Evolutionary conservation across 2,113 vertebrate species (phyloP).

Genomic region (Ursus arctos): DNA sequence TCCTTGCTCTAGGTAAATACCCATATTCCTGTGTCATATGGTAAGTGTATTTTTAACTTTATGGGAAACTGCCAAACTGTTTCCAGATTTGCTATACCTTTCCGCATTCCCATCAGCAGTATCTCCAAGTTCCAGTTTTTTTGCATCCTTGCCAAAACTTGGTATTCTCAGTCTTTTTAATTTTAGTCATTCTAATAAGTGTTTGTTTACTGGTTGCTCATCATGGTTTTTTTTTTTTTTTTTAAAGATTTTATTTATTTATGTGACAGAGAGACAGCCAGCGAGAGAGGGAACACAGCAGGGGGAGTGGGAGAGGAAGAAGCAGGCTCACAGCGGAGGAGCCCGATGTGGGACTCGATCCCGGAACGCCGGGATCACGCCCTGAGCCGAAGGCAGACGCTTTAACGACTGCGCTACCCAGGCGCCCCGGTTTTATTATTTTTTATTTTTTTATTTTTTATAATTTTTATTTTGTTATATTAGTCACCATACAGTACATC

Average conservation of each 20-base stretch:
- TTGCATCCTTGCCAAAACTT: neutral
- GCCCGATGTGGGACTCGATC: no score
- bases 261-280: no score
- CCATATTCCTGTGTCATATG: neutral
- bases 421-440: neutral
- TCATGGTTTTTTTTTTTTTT: neutral
- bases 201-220: neutral
- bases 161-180: neutral
- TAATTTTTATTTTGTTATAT: no score
- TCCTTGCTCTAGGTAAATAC: neutral
- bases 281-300: no score
- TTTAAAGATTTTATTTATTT: no score
- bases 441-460: no score
- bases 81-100: neutral
- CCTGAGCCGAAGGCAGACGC: no score
- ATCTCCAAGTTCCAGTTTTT: neutral
- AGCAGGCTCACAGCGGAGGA: no score
- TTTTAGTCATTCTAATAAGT: neutral
- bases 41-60: neutral
- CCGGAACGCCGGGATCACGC: no score
- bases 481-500: no score
- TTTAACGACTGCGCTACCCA: no score
- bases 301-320: no score
- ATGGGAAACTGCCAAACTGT: neutral
- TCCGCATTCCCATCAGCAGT: neutral